These are phyloP conservation scores for Gymnocephalus cernua DNA, from an alignment of 2,113 vertebrate species.

Conservation along the genomic window DNA sequence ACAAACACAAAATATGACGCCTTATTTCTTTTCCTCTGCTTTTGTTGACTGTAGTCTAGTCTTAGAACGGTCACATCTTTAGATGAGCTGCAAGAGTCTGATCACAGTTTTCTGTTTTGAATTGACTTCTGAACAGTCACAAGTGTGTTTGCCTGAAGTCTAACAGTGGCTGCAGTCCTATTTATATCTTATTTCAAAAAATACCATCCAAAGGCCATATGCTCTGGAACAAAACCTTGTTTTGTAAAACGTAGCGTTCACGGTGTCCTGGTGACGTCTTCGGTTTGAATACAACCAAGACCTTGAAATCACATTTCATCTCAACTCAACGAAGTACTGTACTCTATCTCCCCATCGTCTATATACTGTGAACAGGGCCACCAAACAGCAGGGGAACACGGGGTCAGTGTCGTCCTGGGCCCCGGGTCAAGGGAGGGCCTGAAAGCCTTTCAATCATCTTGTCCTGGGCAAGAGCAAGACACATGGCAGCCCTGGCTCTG, in stretches of 20 bases:
- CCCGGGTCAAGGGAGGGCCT: too few relatives aligned
- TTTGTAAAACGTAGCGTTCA: slow-evolving; percentile 10
- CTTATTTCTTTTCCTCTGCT: neutral
- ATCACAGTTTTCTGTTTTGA: slow-evolving; percentile 18
- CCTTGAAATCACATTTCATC: slow-evolving; percentile 5
- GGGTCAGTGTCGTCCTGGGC: too few relatives aligned
- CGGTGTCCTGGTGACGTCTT: neutral
- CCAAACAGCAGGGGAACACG: too few relatives aligned
- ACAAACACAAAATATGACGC: neutral
- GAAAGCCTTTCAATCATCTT: too few relatives aligned
- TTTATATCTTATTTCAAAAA: slow-evolving; percentile 38
- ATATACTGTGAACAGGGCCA: neutral
- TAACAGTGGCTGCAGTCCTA: slow-evolving; percentile 11
- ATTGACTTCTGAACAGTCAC: slow-evolving; percentile 23
- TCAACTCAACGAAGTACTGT: neutral
- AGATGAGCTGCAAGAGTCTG: slow-evolving; percentile 1
- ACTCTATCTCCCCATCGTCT: neutral
- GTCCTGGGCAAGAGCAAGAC: too few relatives aligned
- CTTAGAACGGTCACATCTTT: neutral
- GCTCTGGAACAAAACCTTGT: slow-evolving; percentile 26
- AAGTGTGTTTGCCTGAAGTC: slow-evolving; percentile 31
- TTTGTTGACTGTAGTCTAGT: neutral
- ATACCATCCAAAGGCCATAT: neutral
- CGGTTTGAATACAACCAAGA: slow-evolving; percentile 6
- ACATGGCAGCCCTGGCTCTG: too few relatives aligned